Conservation (phyloP, 2,888 invertebrate genomes). For the Macrosoma leucophasiata region DNA sequence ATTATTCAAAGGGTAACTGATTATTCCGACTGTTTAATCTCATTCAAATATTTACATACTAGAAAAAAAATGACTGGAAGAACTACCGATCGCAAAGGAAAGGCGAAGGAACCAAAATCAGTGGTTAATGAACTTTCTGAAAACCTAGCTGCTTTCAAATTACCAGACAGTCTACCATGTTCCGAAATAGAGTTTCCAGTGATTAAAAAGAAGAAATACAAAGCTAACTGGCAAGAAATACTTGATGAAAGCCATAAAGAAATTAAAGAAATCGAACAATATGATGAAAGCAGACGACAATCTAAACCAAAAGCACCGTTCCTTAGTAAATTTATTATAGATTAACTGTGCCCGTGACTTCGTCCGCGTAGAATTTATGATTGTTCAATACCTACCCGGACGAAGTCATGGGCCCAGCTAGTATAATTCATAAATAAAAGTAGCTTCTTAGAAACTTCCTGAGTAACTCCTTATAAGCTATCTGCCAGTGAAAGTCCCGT, state of each 20-base stretch:
- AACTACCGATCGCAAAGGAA: slow-evolving; percentile 48
- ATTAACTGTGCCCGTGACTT: no score
- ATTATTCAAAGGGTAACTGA: no score
- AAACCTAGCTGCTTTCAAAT: slow-evolving; percentile 40
- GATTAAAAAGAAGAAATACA: slow-evolving; percentile 32
- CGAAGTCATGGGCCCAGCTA: no score
- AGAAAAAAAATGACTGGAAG: slow-evolving; percentile 49
- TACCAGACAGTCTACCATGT: slow-evolving; percentile 58
- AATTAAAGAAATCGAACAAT: slow-evolving; percentile 42
- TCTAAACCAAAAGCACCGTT: slow-evolving; percentile 41
- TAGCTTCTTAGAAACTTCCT: no score
- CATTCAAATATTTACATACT: no score
- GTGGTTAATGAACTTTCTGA: slow-evolving; percentile 34
- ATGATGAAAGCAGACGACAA: slow-evolving; percentile 37
- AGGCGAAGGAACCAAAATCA: slow-evolving; percentile 39
- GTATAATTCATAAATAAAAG: no score
- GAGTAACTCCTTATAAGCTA: no score
- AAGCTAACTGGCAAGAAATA: slow-evolving; percentile 52
- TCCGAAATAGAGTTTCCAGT: slow-evolving; percentile 59
- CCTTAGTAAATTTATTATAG: no score
- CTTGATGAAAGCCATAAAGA: slow-evolving; percentile 43
- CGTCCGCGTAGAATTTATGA: no score
- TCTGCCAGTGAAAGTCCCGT: no score
- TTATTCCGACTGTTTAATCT: background rate
- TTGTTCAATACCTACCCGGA: no score